Conservation (phyloP, 2,888 invertebrate genomes). For the Keiferia lycopersicella region DNA sequence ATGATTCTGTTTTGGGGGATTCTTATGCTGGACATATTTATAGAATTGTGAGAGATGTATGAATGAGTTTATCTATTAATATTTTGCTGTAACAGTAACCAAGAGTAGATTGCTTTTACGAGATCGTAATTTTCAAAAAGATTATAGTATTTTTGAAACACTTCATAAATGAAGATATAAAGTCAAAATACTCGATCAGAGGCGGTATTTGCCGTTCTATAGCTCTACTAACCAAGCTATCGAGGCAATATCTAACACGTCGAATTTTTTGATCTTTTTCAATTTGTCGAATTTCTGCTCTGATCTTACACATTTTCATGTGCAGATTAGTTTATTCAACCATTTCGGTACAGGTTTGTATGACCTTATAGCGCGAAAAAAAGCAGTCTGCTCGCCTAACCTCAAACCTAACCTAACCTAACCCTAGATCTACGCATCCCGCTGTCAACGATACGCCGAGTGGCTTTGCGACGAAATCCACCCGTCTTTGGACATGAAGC, state of each 20-base stretch:
- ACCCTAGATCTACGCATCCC: conserved; percentile 91
- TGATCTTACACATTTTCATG: too few species aligned
- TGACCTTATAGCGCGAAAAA: conserved; percentile 18
- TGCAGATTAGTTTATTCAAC: too few species aligned
- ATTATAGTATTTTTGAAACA: neutral
- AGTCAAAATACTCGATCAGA: too few species aligned
- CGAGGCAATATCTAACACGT: too few species aligned
- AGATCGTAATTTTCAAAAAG: neutral
- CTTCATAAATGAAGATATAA: neutral
- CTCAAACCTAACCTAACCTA: conserved; percentile 69
- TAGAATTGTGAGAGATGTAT: conserved; percentile 30
- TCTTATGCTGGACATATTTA: conserved; percentile 58
- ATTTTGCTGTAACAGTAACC: conserved; percentile 28
- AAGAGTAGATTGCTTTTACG: conserved; percentile 34
- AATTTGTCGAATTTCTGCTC: too few species aligned
- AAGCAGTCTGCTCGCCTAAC: conserved; percentile 65
- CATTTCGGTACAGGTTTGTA: neutral
- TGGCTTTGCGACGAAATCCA: conserved; percentile 91
- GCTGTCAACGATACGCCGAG: conserved; percentile 92
- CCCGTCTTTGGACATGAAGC: conserved; percentile 86
- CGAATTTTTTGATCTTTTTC: neutral
- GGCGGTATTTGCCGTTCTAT: too few species aligned
- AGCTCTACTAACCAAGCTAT: too few species aligned
- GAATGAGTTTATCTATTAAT: conserved; percentile 32
- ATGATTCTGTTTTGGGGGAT: conserved; percentile 57